Base-by-base conservation (phyloP, 2,888 invertebrate genomes). In the Leucozona laternaria region DNA sequence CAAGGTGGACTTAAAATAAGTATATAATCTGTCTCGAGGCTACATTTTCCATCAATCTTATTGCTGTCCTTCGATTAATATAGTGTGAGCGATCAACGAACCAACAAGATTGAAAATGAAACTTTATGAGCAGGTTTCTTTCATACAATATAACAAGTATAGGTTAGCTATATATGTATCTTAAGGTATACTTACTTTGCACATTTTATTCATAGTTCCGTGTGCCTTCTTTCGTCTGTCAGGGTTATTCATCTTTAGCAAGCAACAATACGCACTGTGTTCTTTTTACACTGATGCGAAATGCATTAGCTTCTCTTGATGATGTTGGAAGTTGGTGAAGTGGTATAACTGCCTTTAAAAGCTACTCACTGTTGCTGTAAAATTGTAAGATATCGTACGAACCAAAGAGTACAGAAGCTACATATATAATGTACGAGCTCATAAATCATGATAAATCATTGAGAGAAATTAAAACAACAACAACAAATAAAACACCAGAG, bases 401-500 rank as follows among this genome's bases (percentile, higher is more conserved):
- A 48, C 20, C 5, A 43, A 31, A 66, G 34, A 48, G 68, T 15
- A 66, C 48, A 48, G 68, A 53, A 66, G 66, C 48, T 66, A 43
- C n/a, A 31, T 31, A 7, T 31, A 31, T 31, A 7, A 37, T 15
- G 20, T 22, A 66, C 5, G 34, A 53, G 37, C 34, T 37, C 53
- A 68, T 68, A 66, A 66, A 48, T 60, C 43, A 75, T 79, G 40
- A 53, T 72, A 45, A 43, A 71, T 77, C 20, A 55, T 20, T 45
- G 66, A 34, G 60, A 79, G 28, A 64, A 64, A 64, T 64, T 62
- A n/a, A 77, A 45, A 37, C 53, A 66, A 66, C n/a, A n/a, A n/a
- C n/a, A 25, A 45, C 15, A 62, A 31, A 31, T 0, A 64, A 17
- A 17, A 17, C 15, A 34, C 48, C n/a, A 17, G 5, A 31, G 8